Percentiles rank a stretch among this genome's conserved stretches.
Evolutionary conservation across 2,113 vertebrate genomes (phyloP).

Genomic region (Pogonocichla stellata): DNA sequence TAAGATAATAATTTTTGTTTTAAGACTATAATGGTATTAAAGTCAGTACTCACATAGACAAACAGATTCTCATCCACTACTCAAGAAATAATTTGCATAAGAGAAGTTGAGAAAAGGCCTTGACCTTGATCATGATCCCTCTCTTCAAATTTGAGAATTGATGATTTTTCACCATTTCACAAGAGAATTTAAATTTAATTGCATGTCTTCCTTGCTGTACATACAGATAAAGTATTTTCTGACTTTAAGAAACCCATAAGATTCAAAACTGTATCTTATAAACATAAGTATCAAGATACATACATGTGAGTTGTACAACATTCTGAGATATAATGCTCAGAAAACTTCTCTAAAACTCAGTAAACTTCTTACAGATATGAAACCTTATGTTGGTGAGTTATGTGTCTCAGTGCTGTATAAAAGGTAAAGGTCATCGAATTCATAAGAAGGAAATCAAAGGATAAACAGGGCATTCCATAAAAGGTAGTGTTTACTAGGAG

Average conservation of each 20-base stretch:
- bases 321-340: background rate
- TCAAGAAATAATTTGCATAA: background rate
- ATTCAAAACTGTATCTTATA: background rate
- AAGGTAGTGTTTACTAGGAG: background rate
- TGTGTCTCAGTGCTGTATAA: background rate
- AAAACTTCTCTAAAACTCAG: background rate
- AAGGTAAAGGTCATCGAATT: background rate
- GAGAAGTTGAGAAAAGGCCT: background rate
- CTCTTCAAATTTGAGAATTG: background rate
- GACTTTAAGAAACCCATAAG: background rate
- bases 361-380: background rate
- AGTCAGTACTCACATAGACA: background rate
- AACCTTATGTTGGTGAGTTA: background rate
- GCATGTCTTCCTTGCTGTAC: background rate
- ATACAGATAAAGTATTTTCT: background rate
- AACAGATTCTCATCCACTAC: background rate
- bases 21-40: background rate
- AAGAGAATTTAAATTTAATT: background rate
- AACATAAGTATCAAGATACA: background rate
- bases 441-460: background rate
- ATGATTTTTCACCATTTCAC: background rate
- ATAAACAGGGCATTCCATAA: background rate
- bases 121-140: background rate
- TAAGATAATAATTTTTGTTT: rapidly evolving
- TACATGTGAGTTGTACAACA: background rate